A percentile compares a stretch with the other conserved stretches of the same genome.
These are phyloP conservation scores for Dolichopus griseipennis DNA, from an alignment of 2,888 invertebrate genomes.

Conservation along the genomic window DNA sequence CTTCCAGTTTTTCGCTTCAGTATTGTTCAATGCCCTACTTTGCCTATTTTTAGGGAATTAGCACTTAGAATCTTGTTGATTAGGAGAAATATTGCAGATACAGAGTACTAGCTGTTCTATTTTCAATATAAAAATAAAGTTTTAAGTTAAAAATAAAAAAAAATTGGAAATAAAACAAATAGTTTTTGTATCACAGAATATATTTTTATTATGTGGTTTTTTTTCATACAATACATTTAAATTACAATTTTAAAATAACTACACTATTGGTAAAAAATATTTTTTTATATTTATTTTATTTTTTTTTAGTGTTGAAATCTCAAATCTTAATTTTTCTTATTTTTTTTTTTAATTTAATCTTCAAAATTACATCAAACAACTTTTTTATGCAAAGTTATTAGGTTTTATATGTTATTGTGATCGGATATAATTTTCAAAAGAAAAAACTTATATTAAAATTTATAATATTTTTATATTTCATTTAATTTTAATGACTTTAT, in stretches of 20 bases:
- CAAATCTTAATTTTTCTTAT: background rate
- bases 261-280: slow-evolving; percentile 2
- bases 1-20: too few relatives aligned
- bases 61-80: too few relatives aligned
- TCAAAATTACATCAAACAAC: slow-evolving; percentile 2
- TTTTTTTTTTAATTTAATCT: background rate
- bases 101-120: too few relatives aligned
- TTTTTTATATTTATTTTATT: background rate
- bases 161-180: background rate
- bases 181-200: background rate
- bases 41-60: too few relatives aligned
- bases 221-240: background rate
- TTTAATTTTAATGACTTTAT: too few relatives aligned
- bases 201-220: slow-evolving; percentile 5
- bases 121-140: too few relatives aligned
- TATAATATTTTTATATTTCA: background rate
- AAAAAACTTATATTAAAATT: background rate
- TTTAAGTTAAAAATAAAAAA: too few relatives aligned
- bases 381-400: background rate
- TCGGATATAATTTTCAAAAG: background rate
- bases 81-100: too few relatives aligned
- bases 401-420: background rate
- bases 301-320: background rate
- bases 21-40: too few relatives aligned
- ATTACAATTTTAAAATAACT: background rate